Percentiles rank a stretch among this genome's conserved stretches.
Evolutionary conservation across 2,113 vertebrate species (phyloP).

Genomic region (Origma solitaria): DNA sequence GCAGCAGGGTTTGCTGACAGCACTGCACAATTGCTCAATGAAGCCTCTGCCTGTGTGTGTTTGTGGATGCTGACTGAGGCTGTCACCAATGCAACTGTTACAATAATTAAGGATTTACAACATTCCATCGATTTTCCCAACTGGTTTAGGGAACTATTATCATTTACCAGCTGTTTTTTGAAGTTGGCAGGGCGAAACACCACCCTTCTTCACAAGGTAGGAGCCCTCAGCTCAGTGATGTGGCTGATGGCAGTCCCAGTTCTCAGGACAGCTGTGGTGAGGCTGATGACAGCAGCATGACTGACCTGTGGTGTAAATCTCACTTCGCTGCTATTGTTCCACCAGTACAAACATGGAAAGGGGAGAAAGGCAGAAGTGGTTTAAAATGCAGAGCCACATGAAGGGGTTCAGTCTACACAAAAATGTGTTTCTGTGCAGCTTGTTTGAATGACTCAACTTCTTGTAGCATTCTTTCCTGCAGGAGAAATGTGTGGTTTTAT

Average conservation of each 20-base stretch:
- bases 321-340: neutral
- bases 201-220: neutral
- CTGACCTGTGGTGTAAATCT: neutral
- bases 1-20: neutral
- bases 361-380: neutral
- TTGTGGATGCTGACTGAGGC: neutral
- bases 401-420: neutral
- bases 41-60: neutral
- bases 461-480: neutral
- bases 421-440: neutral
- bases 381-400: fast-evolving
- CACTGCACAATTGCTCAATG: fast-evolving
- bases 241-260: fast-evolving
- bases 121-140: neutral
- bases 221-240: neutral
- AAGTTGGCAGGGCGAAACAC: fast-evolving
- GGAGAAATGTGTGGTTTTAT: neutral
- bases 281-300: neutral
- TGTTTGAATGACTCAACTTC: neutral
- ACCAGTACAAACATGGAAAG: fast-evolving
- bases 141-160: neutral
- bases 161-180: neutral
- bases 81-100: neutral
- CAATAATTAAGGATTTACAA: neutral
- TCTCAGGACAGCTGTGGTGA: neutral